phyloP scores from a whole-genome alignment of 2,113 vertebrate genomes.

The Saguinus midas region DNA sequence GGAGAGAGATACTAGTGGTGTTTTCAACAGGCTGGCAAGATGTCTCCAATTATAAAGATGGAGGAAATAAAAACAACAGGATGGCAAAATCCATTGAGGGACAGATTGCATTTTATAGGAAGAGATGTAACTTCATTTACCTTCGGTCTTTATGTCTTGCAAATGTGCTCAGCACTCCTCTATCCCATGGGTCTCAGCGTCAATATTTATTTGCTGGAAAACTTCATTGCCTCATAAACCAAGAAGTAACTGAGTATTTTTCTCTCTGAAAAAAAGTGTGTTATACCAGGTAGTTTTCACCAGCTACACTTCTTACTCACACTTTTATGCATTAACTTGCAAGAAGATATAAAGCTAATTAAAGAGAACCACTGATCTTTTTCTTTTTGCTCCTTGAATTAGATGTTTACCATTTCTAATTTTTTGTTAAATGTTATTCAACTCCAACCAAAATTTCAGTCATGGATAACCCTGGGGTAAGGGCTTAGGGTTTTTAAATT shows the following conservation, averaged over 20 bases:
- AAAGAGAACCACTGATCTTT: background rate
- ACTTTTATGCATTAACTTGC: background rate
- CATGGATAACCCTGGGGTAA: background rate
- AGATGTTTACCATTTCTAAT: background rate
- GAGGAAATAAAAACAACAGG: slow-evolving; percentile 69
- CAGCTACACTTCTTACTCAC: slow-evolving; percentile 54
- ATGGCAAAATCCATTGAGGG: slow-evolving; percentile 59
- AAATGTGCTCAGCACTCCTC: slow-evolving; percentile 75
- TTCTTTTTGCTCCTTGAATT: background rate
- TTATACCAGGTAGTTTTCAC: slow-evolving; percentile 64
- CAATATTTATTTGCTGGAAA: slow-evolving; percentile 81
- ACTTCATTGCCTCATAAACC: slow-evolving; percentile 83
- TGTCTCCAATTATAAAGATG: slow-evolving; percentile 64
- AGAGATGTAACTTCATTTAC: slow-evolving; percentile 82
- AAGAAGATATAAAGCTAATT: background rate
- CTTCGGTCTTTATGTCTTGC: slow-evolving; percentile 74
- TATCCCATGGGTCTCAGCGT: slow-evolving; percentile 74
- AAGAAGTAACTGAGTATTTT: slow-evolving; percentile 80
- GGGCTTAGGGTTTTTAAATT: background rate
- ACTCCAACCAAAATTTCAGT: background rate
- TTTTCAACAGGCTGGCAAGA: slow-evolving; percentile 48
- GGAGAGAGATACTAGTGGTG: slow-evolving; percentile 56
- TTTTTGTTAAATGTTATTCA: slow-evolving; percentile 7
- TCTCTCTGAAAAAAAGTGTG: slow-evolving; percentile 64
- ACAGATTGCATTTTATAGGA: slow-evolving; percentile 78